Percentiles rank a stretch among this genome's conserved stretches.
Evolutionary conservation across 23 tunicate genomes (phyloP).

Genomic region (Trididemnum miniatum): DNA sequence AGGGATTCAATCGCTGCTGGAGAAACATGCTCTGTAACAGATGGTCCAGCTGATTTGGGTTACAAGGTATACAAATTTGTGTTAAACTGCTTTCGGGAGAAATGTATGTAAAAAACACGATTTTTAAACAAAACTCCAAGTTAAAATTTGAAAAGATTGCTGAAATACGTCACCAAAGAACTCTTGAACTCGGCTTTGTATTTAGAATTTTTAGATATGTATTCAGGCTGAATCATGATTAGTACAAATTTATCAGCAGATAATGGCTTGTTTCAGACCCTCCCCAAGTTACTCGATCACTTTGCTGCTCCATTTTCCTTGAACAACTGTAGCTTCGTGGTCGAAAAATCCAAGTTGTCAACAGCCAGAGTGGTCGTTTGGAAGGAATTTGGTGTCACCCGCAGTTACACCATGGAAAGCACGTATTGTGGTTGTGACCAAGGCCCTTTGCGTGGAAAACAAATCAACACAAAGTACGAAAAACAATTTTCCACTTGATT

Average conservation of each 20-base stretch:
- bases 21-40: conserved; percentile 42
- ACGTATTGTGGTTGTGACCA: conserved; percentile 98
- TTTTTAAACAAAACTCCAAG: not conserved
- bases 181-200: too few species aligned
- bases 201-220: not conserved
- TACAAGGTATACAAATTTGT: too few species aligned
- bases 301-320: conserved; percentile 78
- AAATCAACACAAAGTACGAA: conserved; percentile 44
- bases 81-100: too few species aligned
- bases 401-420: conserved; percentile 96
- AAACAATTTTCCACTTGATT: too few species aligned
- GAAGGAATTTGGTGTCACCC: conserved; percentile 63
- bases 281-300: conserved; percentile 64
- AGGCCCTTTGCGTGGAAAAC: conserved; percentile 63
- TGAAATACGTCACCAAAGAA: too few species aligned
- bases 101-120: too few species aligned
- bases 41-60: conserved; percentile 74
- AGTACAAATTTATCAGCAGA: too few species aligned
- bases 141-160: too few species aligned
- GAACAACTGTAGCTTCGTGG: conserved; percentile 79
- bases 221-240: too few species aligned
- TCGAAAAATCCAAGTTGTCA: conserved; percentile 75
- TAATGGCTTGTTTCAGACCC: conserved; percentile 59
- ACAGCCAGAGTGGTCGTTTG: conserved; percentile 96
- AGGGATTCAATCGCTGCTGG: conserved; percentile 70